Conservation (phyloP, 1,140 invertebrate species). For the Saccostrea glomerata region DNA sequence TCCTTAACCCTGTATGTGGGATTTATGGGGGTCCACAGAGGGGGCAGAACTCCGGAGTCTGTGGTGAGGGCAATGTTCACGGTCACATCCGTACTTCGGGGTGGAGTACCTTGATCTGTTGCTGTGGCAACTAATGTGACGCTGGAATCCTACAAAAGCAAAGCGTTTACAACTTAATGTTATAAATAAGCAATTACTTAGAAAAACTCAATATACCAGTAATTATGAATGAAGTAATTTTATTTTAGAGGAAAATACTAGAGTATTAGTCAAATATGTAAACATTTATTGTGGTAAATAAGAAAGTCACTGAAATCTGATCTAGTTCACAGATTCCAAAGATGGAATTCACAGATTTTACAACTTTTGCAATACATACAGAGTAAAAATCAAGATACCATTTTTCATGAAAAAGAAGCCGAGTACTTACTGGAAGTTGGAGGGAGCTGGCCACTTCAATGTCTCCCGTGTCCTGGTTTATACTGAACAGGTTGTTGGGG, state of each 20-base stretch:
- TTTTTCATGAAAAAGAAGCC: background rate
- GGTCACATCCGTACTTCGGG: background rate
- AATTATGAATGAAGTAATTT: too few species aligned
- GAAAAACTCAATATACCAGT: too few species aligned
- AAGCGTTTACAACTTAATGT: background rate
- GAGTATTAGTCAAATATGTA: too few species aligned
- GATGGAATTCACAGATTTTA: too few species aligned
- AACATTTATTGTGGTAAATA: too few species aligned
- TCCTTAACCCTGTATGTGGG: slow-evolving; percentile 36
- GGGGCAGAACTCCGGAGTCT: slow-evolving; percentile 27
- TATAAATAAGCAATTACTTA: too few species aligned
- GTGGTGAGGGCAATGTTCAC: background rate
- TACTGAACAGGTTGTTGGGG: slow-evolving; percentile 30
- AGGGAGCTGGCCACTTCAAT: background rate
- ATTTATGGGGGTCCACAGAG: background rate
- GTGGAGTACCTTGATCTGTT: slow-evolving; percentile 41
- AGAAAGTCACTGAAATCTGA: too few species aligned
- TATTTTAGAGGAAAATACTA: too few species aligned
- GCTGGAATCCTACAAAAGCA: slow-evolving; percentile 30
- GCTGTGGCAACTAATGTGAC: slow-evolving; percentile 41
- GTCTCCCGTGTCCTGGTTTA: slow-evolving; percentile 34
- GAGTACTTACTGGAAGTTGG: slow-evolving; percentile 23
- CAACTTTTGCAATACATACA: too few species aligned
- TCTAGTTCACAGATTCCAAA: too few species aligned
- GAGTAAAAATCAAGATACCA: too few species aligned